Evolutionary conservation across 1,140 invertebrate genomes (phyloP).

Genomic region (Calliphora vicina): DNA sequence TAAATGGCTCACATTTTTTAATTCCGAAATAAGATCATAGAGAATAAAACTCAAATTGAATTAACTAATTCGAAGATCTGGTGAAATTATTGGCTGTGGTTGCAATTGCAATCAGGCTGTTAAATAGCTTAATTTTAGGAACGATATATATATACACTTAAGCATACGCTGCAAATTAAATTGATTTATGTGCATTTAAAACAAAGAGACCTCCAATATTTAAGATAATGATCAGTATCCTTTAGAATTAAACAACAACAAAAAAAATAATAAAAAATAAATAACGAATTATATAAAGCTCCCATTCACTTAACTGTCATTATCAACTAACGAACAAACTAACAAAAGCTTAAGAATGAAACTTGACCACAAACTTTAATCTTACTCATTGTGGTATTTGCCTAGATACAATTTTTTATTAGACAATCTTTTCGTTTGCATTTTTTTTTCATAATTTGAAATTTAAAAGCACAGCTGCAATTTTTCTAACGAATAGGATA

Average conservation of each 20-base stretch:
- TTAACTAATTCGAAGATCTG: no score
- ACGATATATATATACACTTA: no score
- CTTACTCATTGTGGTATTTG: background rate
- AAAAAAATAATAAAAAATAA: no score
- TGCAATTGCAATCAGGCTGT: no score
- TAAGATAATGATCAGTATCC: background rate
- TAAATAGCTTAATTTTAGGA: no score
- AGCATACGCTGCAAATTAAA: no score
- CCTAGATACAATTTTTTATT: background rate
- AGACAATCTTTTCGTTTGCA: background rate
- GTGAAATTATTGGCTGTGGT: no score
- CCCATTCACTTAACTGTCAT: slow-evolving; percentile 12
- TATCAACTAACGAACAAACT: background rate
- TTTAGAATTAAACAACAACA: no score
- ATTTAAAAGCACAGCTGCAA: slow-evolving; percentile 4
- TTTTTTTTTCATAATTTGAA: slow-evolving; percentile 25
- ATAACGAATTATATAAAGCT: background rate
- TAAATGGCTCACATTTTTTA: no score
- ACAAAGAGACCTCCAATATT: background rate
- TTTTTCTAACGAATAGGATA: slow-evolving; percentile 24
- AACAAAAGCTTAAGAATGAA: background rate
- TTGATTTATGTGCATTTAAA: background rate
- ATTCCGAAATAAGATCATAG: no score
- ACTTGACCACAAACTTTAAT: slow-evolving; percentile 9
- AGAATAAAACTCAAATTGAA: no score